Percentiles rank a stretch among this genome's conserved stretches.
Evolutionary conservation across 2,888 invertebrate species (phyloP).

Genomic region (Hirtodrosophila trivittata): DNA sequence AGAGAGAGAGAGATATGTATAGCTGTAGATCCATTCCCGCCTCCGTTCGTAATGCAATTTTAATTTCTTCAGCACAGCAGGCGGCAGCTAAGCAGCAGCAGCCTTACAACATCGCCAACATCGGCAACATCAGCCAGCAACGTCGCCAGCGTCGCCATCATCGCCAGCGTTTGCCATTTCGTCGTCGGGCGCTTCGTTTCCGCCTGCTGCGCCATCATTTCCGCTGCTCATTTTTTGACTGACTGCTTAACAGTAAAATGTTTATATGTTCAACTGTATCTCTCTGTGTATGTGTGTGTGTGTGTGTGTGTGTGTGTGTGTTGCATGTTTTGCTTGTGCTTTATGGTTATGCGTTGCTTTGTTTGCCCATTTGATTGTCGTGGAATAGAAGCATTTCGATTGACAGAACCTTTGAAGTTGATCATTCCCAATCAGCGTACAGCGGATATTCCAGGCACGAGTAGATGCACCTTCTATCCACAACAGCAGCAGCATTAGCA

Average conservation of each 20-base stretch:
- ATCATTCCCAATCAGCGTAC: slow-evolving; percentile 56
- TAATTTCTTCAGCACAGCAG: slow-evolving; percentile 76
- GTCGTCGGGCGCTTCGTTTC: slow-evolving; percentile 62
- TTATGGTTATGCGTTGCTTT: slow-evolving; percentile 54
- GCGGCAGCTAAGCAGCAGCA: slow-evolving; percentile 63
- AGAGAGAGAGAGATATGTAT: neutral
- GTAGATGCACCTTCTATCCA: slow-evolving; percentile 48
- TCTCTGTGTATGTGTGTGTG: slow-evolving; percentile 20
- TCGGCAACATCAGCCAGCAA: slow-evolving; percentile 16
- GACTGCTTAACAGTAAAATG: slow-evolving; percentile 51
- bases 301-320: slow-evolving; percentile 32
- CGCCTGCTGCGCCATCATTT: slow-evolving; percentile 74
- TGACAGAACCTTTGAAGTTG: slow-evolving; percentile 59
- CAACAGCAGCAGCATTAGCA: neutral
- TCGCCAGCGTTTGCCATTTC: slow-evolving; percentile 6
- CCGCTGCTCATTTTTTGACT: slow-evolving; percentile 72
- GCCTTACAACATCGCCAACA: slow-evolving; percentile 21
- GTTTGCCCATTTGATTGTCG: slow-evolving; percentile 72
- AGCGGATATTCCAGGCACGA: slow-evolving; percentile 49
- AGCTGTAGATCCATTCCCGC: slow-evolving; percentile 38
- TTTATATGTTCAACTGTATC: slow-evolving; percentile 27
- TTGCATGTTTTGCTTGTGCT: slow-evolving; percentile 26
- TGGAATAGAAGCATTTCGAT: slow-evolving; percentile 47
- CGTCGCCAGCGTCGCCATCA: slow-evolving; percentile 22
- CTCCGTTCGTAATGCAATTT: slow-evolving; percentile 72